Base-by-base conservation (phyloP, 2,888 invertebrate species). In the Volucella inflata region DNA sequence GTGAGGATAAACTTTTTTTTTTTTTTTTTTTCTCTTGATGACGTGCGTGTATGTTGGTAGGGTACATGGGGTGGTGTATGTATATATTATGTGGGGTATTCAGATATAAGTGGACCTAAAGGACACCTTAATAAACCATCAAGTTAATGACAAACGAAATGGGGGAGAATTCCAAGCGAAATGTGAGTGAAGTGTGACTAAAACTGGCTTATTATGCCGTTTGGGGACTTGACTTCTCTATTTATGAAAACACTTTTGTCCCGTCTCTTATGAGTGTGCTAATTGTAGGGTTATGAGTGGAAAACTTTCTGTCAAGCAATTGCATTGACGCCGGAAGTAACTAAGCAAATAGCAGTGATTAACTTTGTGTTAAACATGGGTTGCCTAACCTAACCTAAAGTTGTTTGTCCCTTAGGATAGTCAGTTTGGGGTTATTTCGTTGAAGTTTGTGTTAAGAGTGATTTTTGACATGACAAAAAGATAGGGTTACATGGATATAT, bases 81-180 rank as follows among this genome's bases (percentile, higher is more conserved):
- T 44, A n/a, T n/a, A n/a, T n/a, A n/a, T n/a, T n/a, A n/a, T n/a
- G n/a, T n/a, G n/a, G 44, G 40, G 42, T 14, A 67, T 65, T 44
- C n/a, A 30, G 16, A 30, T 44, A 16, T 42, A 71, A 78, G 65
- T 71, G 70, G 62, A 44, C 68, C 60, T 78, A 44, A 62, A 74
- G 75, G 75, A 79, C 70, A 60, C 74, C 70, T 80, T 80, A 80
- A 84, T 84, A 80, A 80, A 62, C 57, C 84, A 79, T 81, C 80
- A 76, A 62, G 65, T 80, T 80, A 75, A 85, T 72, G 71, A 67
- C 53, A 67, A 80, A 57, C 65, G 50, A 67, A 80, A 76, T 75
- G 80, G 53, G 65, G 62, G 55, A 68, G 55, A 70, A 36, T 46
- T 14, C 30, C 51, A 16, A 30, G 42, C 55, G 16, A 74, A 59